A percentile compares a stretch with the other conserved stretches of the same genome.
Conservation (phyloP, 2,797 vertebrate genomes). For the Phyllotis vaccarum region DNA sequence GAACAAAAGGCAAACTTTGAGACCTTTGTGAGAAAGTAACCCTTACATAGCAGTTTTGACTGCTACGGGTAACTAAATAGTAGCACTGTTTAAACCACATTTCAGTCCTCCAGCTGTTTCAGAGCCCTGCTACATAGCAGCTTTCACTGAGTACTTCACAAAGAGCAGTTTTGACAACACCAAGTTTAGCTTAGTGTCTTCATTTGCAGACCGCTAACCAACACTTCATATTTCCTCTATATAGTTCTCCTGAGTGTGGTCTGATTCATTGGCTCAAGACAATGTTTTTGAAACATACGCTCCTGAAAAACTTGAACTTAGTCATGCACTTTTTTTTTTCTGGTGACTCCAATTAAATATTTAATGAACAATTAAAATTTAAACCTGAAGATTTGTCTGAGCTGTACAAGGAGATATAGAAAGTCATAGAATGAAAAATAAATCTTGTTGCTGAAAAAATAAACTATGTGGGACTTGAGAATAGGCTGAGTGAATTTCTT, state of each 20-base stretch:
- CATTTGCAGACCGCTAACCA: conserved; percentile 1
- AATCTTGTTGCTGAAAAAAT: background rate
- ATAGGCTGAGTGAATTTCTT: background rate
- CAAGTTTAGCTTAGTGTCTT: background rate
- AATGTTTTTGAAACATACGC: background rate
- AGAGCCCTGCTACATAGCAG: background rate
- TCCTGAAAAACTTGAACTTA: conserved; percentile 34
- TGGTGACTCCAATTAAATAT: conserved; percentile 25
- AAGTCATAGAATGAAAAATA: conserved; percentile 3
- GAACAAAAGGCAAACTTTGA: background rate
- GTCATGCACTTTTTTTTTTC: background rate
- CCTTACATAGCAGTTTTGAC: background rate
- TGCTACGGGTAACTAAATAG: background rate
- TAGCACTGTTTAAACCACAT: background rate
- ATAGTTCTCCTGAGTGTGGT: background rate
- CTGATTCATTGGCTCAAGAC: background rate
- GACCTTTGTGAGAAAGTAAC: background rate
- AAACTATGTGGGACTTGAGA: conserved; percentile 12
- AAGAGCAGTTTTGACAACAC: background rate
- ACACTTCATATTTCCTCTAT: background rate
- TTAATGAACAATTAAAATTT: conserved; percentile 60
- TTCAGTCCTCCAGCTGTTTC: background rate
- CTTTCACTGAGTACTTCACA: background rate
- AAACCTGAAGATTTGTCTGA: conserved; percentile 24
- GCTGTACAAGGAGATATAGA: background rate